A percentile compares a stretch with the other conserved stretches of the same genome.
phyloP scores from a whole-genome alignment of 1,140 invertebrate genomes.

The Holcopasites calliopsidis region DNA sequence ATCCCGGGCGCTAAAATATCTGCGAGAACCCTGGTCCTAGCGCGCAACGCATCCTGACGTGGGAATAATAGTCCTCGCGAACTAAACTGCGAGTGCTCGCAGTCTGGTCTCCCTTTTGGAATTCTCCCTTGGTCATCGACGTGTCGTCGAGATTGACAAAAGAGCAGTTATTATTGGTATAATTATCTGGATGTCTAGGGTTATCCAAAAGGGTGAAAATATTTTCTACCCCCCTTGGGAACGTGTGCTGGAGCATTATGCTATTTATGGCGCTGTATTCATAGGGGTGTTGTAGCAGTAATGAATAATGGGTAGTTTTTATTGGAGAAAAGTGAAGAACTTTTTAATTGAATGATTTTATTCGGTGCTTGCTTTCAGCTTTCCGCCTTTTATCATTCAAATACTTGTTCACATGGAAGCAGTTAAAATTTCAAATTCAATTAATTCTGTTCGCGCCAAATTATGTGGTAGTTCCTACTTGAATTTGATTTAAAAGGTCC shows the following conservation, averaged over 20 bases:
- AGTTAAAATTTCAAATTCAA: too few relatives aligned
- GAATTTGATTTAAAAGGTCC: too few relatives aligned
- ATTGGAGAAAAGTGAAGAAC: too few relatives aligned
- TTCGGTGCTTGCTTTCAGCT: too few relatives aligned
- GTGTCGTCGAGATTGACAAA: conserved; percentile 12
- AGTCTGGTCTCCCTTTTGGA: conserved; percentile 18
- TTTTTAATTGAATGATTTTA: too few relatives aligned
- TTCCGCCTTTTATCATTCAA: too few relatives aligned
- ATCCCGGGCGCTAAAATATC: conserved; percentile 64
- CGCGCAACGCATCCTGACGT: conserved; percentile 44
- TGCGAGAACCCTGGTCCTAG: conserved; percentile 41
- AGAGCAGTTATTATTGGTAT: not conserved
- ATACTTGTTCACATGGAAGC: too few relatives aligned
- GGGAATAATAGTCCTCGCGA: conserved; percentile 61
- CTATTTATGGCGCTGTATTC: not conserved
- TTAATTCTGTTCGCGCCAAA: too few relatives aligned
- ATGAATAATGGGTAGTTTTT: too few relatives aligned
- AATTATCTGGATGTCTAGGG: not conserved
- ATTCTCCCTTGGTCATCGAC: conserved; percentile 29
- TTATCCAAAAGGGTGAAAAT: not conserved
- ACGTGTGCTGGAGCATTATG: not conserved
- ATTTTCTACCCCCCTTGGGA: conserved; percentile 9
- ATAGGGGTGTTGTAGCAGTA: too few relatives aligned
- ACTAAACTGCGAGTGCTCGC: conserved; percentile 43
- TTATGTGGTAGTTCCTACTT: too few relatives aligned